A percentile compares a stretch with the other conserved stretches of the same genome.
These are phyloP conservation scores for Melanotaenia trifasciata DNA, from an alignment of 2,797 vertebrate species.

Conservation along the genomic window DNA sequence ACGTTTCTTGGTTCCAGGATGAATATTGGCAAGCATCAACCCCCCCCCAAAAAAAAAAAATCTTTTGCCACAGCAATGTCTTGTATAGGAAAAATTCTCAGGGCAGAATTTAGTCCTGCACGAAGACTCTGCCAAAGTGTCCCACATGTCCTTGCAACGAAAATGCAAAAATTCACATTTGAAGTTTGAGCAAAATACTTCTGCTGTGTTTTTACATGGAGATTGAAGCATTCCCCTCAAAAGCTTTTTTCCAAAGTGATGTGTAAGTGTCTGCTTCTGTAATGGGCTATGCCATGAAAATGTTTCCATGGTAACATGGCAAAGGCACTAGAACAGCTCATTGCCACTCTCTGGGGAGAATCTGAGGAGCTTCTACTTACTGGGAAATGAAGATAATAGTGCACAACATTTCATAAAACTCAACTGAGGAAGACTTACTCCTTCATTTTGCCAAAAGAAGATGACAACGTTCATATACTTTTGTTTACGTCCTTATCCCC, in stretches of 20 bases:
- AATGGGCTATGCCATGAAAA: constrained; percentile 81
- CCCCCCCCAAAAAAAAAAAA: constrained; percentile 1
- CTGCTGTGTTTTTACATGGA: constrained; percentile 33
- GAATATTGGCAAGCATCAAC: constrained; percentile 9
- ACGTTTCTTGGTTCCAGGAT: constrained; percentile 10
- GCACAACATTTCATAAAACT: constrained; percentile 76
- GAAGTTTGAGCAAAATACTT: constrained; percentile 49
- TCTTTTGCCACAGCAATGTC: not conserved
- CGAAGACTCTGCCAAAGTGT: constrained; percentile 9
- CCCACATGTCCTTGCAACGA: constrained; percentile 10
- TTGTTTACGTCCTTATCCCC: constrained; percentile 16
- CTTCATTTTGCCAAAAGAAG: constrained; percentile 54
- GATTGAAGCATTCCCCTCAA: constrained; percentile 61
- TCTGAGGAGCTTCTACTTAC: constrained; percentile 80
- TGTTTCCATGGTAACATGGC: constrained; percentile 84
- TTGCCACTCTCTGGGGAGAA: constrained; percentile 81
- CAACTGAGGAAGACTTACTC: constrained; percentile 66
- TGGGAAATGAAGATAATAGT: constrained; percentile 79
- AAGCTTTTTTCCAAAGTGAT: constrained; percentile 76
- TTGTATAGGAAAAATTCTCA: not conserved
- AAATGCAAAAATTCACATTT: constrained; percentile 24
- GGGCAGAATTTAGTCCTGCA: constrained; percentile 5
- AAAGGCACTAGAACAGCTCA: constrained; percentile 76
- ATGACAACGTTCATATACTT: constrained; percentile 48
- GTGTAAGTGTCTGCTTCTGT: constrained; percentile 81